Evolutionary conservation across 2,888 invertebrate species (phyloP).

Genomic region (Crocallis elinguaria): DNA sequence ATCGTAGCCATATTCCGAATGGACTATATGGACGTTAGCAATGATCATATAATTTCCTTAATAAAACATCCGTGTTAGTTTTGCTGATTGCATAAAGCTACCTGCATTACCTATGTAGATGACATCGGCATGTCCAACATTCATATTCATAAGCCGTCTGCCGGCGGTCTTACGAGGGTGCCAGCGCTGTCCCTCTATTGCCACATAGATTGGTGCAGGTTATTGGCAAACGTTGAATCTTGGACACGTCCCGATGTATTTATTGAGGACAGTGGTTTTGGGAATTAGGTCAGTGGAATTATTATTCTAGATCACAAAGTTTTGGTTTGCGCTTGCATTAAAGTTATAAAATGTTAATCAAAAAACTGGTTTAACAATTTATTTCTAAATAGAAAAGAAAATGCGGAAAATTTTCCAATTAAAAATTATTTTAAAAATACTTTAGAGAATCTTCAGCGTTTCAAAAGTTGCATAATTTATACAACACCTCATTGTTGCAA

Average conservation of each 20-base stretch:
- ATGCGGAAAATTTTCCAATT: too few species aligned
- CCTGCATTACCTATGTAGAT: constrained; percentile 8
- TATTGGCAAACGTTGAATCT: constrained; percentile 11
- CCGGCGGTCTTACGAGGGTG: neutral
- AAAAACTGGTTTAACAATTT: too few species aligned
- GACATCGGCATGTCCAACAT: constrained; percentile 11
- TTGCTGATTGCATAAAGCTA: constrained; percentile 4
- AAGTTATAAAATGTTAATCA: too few species aligned
- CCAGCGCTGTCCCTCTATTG: constrained; percentile 7
- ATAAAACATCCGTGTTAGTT: neutral
- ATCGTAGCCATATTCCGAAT: neutral
- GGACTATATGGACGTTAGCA: too few species aligned
- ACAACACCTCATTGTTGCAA: too few species aligned
- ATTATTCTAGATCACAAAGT: too few species aligned
- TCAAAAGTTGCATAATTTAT: too few species aligned
- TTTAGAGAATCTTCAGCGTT: too few species aligned
- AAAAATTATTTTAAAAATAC: too few species aligned
- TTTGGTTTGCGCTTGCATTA: too few species aligned
- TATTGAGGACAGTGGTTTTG: neutral
- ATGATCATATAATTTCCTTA: neutral
- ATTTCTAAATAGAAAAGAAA: too few species aligned
- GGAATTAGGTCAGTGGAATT: constrained; percentile 1
- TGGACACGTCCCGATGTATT: constrained; percentile 1
- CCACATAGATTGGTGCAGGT: constrained; percentile 7
- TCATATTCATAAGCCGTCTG: constrained; percentile 18